phyloP scores from a whole-genome alignment of 2,797 vertebrate genomes.

The Alca torda region DNA sequence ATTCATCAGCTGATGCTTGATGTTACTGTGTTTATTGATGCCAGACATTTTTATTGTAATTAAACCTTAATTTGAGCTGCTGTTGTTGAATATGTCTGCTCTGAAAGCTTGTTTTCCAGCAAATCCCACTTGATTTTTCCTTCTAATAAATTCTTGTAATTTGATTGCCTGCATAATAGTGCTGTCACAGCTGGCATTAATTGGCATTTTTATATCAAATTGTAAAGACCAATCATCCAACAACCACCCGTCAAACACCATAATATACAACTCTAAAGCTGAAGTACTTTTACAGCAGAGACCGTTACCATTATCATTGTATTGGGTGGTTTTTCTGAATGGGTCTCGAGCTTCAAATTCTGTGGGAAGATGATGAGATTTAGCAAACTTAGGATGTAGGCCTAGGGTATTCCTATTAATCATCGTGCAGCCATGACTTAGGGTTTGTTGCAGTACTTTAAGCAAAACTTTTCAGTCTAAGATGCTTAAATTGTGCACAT shows the following conservation, averaged over 20 bases:
- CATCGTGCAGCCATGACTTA: background rate
- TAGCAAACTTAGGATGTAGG: background rate
- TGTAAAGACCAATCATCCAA: background rate
- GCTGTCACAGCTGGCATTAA: constrained; percentile 1
- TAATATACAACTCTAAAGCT: background rate
- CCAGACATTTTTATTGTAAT: background rate
- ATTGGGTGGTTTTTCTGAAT: background rate
- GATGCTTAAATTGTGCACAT: background rate
- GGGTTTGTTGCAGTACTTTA: background rate
- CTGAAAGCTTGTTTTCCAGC: constrained; percentile 9
- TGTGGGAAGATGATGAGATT: background rate
- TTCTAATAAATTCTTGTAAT: background rate
- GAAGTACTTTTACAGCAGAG: background rate
- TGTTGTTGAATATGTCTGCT: background rate
- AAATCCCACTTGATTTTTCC: constrained; percentile 4
- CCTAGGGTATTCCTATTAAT: background rate
- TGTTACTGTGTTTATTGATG: background rate
- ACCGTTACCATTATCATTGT: background rate
- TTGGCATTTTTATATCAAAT: background rate
- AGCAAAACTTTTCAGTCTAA: background rate
- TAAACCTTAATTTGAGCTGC: background rate
- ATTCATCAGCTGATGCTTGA: background rate
- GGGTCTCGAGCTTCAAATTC: background rate
- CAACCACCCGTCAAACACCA: background rate
- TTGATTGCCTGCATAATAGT: background rate